A percentile compares a stretch with the other conserved stretches of the same genome.
Conservation (phyloP, 2,797 vertebrate species). For the Gymnothorax javanicus region DNA sequence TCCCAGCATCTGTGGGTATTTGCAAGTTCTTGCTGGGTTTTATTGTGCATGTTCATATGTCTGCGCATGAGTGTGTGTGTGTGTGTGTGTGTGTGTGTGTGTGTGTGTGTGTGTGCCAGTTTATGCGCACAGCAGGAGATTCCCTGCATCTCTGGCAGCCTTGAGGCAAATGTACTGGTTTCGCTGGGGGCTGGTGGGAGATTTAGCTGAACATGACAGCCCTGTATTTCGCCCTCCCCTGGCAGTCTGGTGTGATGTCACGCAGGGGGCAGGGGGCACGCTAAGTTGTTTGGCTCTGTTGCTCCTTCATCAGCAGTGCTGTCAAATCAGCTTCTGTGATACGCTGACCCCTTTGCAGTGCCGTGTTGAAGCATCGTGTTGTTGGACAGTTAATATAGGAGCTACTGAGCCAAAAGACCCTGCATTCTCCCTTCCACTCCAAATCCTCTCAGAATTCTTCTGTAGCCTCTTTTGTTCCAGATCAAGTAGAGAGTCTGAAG, state of each 20-base stretch:
- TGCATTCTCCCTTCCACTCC: background rate
- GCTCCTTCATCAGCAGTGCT: background rate
- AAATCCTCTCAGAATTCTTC: background rate
- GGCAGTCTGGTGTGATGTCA: background rate
- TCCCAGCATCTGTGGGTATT: no score
- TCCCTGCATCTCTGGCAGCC: background rate
- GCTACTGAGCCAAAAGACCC: background rate
- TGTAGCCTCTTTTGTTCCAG: background rate
- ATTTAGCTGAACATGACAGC: background rate
- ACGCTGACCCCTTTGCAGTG: background rate
- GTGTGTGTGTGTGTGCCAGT: background rate
- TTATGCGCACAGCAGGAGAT: background rate
- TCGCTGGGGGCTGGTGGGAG: background rate
- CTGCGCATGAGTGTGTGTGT: slow-evolving; percentile 23
- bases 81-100: background rate
- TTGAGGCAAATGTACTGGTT: background rate
- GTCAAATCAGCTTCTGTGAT: background rate
- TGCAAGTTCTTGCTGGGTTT: background rate
- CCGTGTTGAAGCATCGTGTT: background rate
- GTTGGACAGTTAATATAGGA: background rate
- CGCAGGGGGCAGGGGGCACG: background rate
- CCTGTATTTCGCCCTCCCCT: background rate
- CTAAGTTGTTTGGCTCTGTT: background rate
- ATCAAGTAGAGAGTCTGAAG: background rate
- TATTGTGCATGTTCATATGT: slow-evolving; percentile 8